Base-by-base conservation (phyloP, 2,888 invertebrate genomes). In the Acholoe squamosa region DNA sequence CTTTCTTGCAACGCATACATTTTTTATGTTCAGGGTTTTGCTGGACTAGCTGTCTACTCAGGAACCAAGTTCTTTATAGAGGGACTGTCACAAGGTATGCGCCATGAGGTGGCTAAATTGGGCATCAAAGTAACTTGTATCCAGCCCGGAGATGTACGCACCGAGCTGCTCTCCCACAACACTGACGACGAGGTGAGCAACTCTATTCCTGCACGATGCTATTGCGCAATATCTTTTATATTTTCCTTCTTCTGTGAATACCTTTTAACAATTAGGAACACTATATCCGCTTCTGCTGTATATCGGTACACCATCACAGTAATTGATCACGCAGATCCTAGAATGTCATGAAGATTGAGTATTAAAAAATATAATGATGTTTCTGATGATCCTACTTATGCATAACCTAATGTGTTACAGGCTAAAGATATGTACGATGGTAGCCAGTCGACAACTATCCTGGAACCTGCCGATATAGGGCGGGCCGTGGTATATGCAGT, bases 41-140 rank as follows among this genome's bases (percentile, higher is more conserved):
- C 96, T 52, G 96, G 96, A 0, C 93, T 96, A 34, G 96, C 96
- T 56, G 96, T 96, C 25, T 96, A 96, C 92, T 95, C 95, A 12
- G 96, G 96, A 16, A 95, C 96, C 80, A 96, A 96, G 93, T 96
- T 96, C 93, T 96, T 96, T 92, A 93, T 96, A 71, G 96, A 96
- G 91, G 96, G 96, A 14, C 91, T 96, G 90, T 95, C 95, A 0
- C 95, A 95, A 91, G 96, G 95, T 3, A 91, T 96, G 91, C 93
- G 96, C 31, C 94, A 93, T 52, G 96, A 96, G 92, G 92, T 96
- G 90, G 93, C 94, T 25, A 93, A 94, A 25, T 92, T 93, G 76
- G 95, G 95, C 34, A 92, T 96, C 89, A 94, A 94, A 86, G 95
- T 96, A 43, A 96, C 96, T 1, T 95, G 95, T 93, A 94, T 96